Base-by-base conservation (phyloP, 2,888 invertebrate genomes). In the Gonocerus acuteangulatus region DNA sequence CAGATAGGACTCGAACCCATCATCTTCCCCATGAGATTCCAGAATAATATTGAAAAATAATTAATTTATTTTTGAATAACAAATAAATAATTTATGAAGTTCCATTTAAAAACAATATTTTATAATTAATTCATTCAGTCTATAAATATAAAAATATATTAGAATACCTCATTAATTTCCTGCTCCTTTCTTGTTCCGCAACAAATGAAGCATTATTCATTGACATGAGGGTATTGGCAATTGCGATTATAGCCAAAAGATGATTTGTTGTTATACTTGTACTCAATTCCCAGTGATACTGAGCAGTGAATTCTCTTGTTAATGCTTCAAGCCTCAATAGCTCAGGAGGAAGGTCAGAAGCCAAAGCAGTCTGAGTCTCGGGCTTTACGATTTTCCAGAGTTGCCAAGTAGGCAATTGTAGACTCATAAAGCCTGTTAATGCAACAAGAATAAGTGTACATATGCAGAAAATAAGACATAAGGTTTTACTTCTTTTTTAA, bases 181-280 rank as follows among this genome's bases (percentile, higher is more conserved):
- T 80, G 67, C 83, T 85, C 61, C 88, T 79, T 71, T 92, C 91
- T 73, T 88, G 89, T 70, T 91, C 91, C 0, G 90, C 88, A 65
- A 93, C 84, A 74, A 96, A 95, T 42, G 92, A 90, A 32, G 95
- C 93, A 71, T 92, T 93, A 73, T 88, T 92, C 93, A 97, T 95
- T 1, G 95, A 92, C 94, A 97, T 94, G 52, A 99, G 80, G 0
- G 97, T 97, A 76, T 99, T 95, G 52, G 96, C 90, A 61, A 96
- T 81, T 1, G 96, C 89, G 57, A 97, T 93, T 65, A 97, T 86
- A 58, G 95, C 88, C 67, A 99, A 78, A 65, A 99, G 81, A 74
- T 99, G 99, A 76, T 95, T 94, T 15, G 95, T 96, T 1, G 96
- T 96, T 23, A 97, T 76, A 0, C 94, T 92, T 1, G 91, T 91